Evolutionary conservation across 2,797 vertebrate species (phyloP).

Genomic region (Poeciliopsis paucimaculata): DNA sequence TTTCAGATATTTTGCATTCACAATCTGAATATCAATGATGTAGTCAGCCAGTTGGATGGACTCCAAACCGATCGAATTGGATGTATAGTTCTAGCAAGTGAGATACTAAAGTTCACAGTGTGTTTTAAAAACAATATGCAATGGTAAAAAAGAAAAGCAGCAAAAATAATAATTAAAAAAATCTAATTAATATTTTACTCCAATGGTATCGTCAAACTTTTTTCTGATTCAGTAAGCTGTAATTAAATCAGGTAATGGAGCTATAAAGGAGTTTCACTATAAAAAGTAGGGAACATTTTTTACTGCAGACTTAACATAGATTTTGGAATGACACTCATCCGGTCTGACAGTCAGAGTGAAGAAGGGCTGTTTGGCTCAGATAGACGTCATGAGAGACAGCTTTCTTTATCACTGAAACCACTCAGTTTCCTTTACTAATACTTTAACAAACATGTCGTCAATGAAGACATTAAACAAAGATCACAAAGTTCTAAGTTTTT

Average conservation of each 20-base stretch:
- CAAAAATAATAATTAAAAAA: not conserved
- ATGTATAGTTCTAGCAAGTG: not conserved
- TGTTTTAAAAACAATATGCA: not conserved
- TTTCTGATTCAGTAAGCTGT: not conserved
- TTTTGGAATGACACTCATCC: slow-evolving; percentile 52
- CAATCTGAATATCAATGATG: not conserved
- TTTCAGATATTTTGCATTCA: not conserved
- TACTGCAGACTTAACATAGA: not conserved
- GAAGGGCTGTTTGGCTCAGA: slow-evolving; percentile 40
- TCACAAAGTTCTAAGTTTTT: not conserved
- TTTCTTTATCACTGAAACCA: slow-evolving; percentile 47
- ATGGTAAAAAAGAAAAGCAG: not conserved
- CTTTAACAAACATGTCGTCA: slow-evolving; percentile 24
- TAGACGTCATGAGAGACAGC: slow-evolving; percentile 41
- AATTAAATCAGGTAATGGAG: not conserved
- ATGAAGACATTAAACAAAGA: slow-evolving; percentile 3
- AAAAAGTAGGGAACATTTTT: not conserved
- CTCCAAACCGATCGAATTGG: not conserved
- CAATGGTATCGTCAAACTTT: too few species aligned
- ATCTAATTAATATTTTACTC: not conserved
- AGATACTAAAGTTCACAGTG: not conserved
- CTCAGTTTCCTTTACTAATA: slow-evolving; percentile 52
- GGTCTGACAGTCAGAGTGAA: slow-evolving; percentile 5
- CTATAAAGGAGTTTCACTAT: not conserved
- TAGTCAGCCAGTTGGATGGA: not conserved